phyloP scores from a whole-genome alignment of 1,140 invertebrate genomes.

The Drosophila kikkawai region DNA sequence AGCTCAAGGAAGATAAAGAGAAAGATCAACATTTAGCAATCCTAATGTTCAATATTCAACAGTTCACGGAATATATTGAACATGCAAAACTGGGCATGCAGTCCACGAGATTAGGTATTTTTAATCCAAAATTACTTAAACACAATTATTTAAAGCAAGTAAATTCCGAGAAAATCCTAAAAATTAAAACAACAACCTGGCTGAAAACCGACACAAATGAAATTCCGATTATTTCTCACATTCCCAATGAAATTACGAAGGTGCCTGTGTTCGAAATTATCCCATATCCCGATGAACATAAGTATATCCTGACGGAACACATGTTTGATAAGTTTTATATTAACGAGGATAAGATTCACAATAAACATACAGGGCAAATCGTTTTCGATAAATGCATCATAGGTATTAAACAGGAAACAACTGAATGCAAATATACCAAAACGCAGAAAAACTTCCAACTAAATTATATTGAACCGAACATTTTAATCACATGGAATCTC shows the following conservation, averaged over 20 bases:
- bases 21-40: neutral
- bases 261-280: neutral
- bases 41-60: slow-evolving; percentile 8
- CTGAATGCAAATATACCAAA: too few relatives aligned
- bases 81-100: slow-evolving; percentile 4
- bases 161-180: neutral
- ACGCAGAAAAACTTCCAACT: too few relatives aligned
- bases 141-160: neutral
- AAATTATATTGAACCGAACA: too few relatives aligned
- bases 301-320: neutral
- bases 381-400: too few relatives aligned
- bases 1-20: neutral
- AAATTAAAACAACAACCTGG: neutral
- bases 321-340: neutral
- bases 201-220: neutral
- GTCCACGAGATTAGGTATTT: slow-evolving; percentile 1
- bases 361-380: too few relatives aligned
- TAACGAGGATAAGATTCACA: too few relatives aligned
- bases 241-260: neutral
- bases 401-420: too few relatives aligned
- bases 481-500: too few relatives aligned
- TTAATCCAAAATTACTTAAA: neutral
- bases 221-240: neutral
- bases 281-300: neutral
- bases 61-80: slow-evolving; percentile 12